phyloP scores from a whole-genome alignment of 1,140 invertebrate genomes.

The Leptonema lineaticorne region DNA sequence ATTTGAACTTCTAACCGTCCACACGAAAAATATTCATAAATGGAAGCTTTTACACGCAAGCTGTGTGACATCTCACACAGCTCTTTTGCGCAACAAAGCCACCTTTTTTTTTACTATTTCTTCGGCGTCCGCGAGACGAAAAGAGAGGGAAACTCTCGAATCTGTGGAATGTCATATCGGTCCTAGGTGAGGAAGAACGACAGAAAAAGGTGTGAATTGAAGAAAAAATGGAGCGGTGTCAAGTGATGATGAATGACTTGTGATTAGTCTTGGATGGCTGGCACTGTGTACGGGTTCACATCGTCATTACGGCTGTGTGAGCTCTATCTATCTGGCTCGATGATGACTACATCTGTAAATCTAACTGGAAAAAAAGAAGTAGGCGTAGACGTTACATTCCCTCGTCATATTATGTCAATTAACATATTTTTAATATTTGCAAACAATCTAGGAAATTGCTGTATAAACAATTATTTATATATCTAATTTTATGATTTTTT shows the following conservation, averaged over 20 bases:
- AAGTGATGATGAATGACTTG: conserved; percentile 41
- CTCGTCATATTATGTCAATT: conserved; percentile 12
- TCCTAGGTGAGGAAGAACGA: conserved; percentile 24
- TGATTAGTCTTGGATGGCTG: conserved; percentile 39
- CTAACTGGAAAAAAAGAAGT: conserved; percentile 24
- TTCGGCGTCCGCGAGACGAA: neutral
- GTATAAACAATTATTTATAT: too few relatives aligned
- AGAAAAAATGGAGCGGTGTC: conserved; percentile 41
- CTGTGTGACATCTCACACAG: neutral
- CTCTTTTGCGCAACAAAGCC: conserved; percentile 6
- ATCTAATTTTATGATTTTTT: too few relatives aligned
- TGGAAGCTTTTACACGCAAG: conserved; percentile 12
- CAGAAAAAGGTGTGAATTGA: conserved; percentile 41
- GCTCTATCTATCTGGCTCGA: conserved; percentile 21
- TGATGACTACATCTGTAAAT: conserved; percentile 30
- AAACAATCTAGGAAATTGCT: too few relatives aligned
- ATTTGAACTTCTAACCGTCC: conserved; percentile 1
- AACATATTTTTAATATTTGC: neutral
- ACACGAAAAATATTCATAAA: conserved; percentile 10
- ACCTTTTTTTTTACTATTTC: neutral
- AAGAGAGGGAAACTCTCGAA: conserved; percentile 3
- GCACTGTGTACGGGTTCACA: conserved; percentile 26
- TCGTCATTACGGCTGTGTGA: conserved; percentile 25
- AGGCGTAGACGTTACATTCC: conserved; percentile 2
- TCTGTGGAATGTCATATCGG: conserved; percentile 25